Conservation (phyloP, 2,113 vertebrate species). For the Pollimyrus isidori region DNA sequence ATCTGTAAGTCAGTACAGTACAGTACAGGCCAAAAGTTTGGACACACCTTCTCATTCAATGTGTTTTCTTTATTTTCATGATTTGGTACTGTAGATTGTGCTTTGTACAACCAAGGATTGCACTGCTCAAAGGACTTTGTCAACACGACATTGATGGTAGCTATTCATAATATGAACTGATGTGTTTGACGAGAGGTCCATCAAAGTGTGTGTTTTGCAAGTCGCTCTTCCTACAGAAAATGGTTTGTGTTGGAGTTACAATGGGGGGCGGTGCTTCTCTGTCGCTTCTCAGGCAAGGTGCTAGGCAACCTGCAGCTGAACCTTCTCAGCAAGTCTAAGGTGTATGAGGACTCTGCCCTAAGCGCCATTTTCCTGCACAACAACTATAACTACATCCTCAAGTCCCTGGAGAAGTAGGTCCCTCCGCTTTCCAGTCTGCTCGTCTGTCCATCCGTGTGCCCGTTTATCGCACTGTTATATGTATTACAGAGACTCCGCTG, state of each 20-base stretch:
- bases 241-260: neutral
- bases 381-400: constrained; percentile 98
- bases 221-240: neutral
- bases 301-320: constrained; percentile 95
- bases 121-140: neutral
- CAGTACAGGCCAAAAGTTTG: too few species aligned
- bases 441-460: neutral
- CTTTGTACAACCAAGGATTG: neutral
- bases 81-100: neutral
- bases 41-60: too few species aligned
- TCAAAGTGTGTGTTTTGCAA: neutral
- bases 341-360: constrained; percentile 89
- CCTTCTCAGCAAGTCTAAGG: constrained; percentile 91
- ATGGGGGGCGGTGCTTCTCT: neutral
- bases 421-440: neutral
- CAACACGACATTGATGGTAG: neutral
- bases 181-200: neutral
- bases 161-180: neutral
- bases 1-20: constrained; percentile 79
- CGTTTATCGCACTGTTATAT: neutral
- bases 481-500: neutral
- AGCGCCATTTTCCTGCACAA: constrained; percentile 95
- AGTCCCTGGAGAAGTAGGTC: constrained; percentile 91
- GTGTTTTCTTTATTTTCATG: too few species aligned
- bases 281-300: constrained; percentile 76